phyloP scores from a whole-genome alignment of 2,113 vertebrate genomes.

The Setophaga petechia region DNA sequence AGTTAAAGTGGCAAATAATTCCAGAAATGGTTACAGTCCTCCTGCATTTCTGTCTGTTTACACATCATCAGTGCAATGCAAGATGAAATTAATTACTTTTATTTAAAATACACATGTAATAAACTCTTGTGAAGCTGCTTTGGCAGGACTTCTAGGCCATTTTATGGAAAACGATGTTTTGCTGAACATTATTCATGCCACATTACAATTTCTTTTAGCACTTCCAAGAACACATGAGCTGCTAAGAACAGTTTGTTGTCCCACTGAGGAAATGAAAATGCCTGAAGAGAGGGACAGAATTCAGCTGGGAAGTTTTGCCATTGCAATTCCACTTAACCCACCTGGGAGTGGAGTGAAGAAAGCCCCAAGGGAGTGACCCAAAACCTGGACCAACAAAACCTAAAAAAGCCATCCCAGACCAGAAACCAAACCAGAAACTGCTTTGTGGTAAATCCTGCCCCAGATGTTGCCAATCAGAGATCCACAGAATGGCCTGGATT shows the following conservation, averaged over 20 bases:
- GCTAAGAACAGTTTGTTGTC: background rate
- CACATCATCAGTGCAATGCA: background rate
- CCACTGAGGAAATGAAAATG: background rate
- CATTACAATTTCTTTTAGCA: background rate
- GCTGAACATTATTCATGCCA: background rate
- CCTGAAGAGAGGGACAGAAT: background rate
- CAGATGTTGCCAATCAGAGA: background rate
- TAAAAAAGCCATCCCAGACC: background rate
- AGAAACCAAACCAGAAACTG: background rate
- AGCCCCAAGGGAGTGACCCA: background rate
- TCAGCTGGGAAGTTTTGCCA: background rate
- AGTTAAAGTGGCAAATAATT: background rate
- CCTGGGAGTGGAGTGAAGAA: background rate
- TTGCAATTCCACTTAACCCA: background rate
- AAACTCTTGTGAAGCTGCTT: background rate
- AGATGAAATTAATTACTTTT: background rate
- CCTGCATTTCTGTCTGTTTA: background rate
- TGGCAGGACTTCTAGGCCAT: background rate
- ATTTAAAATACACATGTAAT: background rate
- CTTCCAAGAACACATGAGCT: background rate
- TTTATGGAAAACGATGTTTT: background rate
- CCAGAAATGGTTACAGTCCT: background rate
- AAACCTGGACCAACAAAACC: background rate
- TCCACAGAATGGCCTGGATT: accelerated
- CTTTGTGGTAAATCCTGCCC: background rate